phyloP scores from a whole-genome alignment of 2,888 invertebrate species.

The Drosophila neutralis region DNA sequence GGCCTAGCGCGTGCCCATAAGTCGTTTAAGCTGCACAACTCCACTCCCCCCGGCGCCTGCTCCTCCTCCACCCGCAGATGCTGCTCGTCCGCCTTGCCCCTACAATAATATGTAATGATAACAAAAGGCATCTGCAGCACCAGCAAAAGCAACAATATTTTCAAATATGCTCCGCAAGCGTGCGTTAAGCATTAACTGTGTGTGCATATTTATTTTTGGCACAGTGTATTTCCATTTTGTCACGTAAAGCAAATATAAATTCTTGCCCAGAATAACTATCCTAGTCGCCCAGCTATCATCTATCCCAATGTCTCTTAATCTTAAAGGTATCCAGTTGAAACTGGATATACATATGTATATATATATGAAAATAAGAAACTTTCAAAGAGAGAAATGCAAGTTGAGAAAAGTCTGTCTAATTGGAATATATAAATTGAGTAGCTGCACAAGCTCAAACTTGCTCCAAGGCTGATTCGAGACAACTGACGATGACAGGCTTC shows the following conservation, averaged over 20 bases:
- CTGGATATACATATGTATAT: background rate
- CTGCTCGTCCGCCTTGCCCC: constrained; percentile 5
- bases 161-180: background rate
- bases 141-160: background rate
- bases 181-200: background rate
- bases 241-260: background rate
- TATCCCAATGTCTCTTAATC: background rate
- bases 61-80: background rate
- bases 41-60: background rate
- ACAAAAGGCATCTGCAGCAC: constrained; percentile 35
- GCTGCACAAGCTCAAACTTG: background rate
- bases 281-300: background rate
- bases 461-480: background rate
- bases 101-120: constrained; percentile 47
- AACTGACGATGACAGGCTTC: background rate
- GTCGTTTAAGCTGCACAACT: background rate
- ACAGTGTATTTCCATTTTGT: no score
- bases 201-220: background rate
- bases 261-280: background rate
- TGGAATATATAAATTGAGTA: background rate
- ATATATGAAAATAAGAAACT: background rate
- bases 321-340: background rate
- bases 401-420: background rate
- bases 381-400: background rate
- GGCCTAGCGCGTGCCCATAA: background rate